A percentile compares a stretch with the other conserved stretches of the same genome.
Evolutionary conservation across 2,113 vertebrate species (phyloP).

Genomic region (Tachysurus fulvidraco): DNA sequence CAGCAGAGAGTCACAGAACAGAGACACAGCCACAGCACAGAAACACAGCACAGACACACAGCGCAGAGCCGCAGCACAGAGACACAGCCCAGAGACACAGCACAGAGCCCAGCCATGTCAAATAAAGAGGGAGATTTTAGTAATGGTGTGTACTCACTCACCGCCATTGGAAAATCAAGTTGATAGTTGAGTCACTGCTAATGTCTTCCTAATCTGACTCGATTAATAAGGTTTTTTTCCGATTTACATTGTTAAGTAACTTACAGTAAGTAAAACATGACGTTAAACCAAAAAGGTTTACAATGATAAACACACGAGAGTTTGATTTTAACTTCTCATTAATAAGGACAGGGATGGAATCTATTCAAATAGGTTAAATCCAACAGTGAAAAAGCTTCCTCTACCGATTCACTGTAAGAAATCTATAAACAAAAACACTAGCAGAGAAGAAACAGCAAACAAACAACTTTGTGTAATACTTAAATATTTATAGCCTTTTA

Average conservation of each 20-base stretch:
- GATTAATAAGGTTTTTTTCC: not conserved
- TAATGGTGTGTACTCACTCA: constrained; percentile 25
- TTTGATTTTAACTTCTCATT: not conserved
- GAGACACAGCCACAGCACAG: constrained; percentile 22
- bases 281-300: not conserved
- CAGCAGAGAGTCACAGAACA: constrained; percentile 37
- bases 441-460: constrained; percentile 3
- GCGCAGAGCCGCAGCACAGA: not conserved
- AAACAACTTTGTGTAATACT: not conserved
- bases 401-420: not conserved
- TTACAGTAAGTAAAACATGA: too few species aligned
- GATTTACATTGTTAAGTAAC: not conserved
- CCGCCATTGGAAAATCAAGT: constrained; percentile 32
- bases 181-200: not conserved
- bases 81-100: constrained; percentile 10
- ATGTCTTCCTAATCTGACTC: not conserved
- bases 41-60: not conserved
- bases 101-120: constrained; percentile 30
- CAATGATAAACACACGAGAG: not conserved
- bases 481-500: not conserved
- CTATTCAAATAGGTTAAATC: not conserved
- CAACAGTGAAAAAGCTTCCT: not conserved
- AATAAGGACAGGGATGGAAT: not conserved
- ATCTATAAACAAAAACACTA: not conserved
- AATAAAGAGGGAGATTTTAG: constrained; percentile 42